These are phyloP conservation scores for Dioctria rufipes DNA, from an alignment of 2,888 invertebrate species.

Conservation along the genomic window DNA sequence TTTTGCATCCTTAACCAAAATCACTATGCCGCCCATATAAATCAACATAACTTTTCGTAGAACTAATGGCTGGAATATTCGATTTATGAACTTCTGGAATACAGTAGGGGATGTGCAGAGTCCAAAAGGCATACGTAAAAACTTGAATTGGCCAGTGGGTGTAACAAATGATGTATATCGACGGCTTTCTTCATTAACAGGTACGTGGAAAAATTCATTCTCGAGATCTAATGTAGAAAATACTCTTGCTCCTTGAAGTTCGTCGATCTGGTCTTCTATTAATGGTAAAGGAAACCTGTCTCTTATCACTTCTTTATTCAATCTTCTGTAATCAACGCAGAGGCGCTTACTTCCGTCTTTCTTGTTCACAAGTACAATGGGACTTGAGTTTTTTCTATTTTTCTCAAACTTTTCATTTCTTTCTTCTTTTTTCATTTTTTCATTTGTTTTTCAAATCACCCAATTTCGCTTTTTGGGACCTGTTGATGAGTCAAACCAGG, in stretches of 20 bases:
- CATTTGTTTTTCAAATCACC: too few species aligned
- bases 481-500: too few species aligned
- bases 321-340: constrained; percentile 66
- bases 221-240: constrained; percentile 64
- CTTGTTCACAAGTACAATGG: constrained; percentile 59
- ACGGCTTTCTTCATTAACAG: constrained; percentile 61
- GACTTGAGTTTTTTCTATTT: too few species aligned
- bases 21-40: not conserved
- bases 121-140: not conserved
- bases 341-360: constrained; percentile 53
- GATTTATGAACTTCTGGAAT: not conserved
- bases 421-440: too few species aligned
- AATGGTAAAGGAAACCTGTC: constrained; percentile 65
- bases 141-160: constrained; percentile 15
- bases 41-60: not conserved
- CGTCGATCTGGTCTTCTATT: constrained; percentile 66
- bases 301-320: constrained; percentile 65
- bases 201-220: constrained; percentile 66
- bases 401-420: too few species aligned
- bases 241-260: constrained; percentile 60
- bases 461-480: too few species aligned
- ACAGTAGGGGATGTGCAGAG: not conserved
- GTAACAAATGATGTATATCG: constrained; percentile 55
- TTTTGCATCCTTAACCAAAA: not conserved
- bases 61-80: constrained; percentile 3